Conservation (phyloP, 1,140 invertebrate genomes). For the Cydia amplana region DNA sequence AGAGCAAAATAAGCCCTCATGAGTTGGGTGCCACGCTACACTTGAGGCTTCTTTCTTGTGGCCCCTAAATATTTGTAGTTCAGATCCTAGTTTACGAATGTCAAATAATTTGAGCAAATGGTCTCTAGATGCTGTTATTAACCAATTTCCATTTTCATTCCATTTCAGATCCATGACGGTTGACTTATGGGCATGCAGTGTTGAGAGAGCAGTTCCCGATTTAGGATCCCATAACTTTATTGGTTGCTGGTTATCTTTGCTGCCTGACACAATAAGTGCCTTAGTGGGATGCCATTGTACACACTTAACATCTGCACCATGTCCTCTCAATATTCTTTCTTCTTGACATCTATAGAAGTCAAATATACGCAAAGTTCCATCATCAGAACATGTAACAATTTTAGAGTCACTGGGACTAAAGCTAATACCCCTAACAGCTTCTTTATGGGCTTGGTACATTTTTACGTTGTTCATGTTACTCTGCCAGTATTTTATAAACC, state of each 20-base stretch:
- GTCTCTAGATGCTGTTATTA: constrained; percentile 98
- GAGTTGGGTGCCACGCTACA: constrained; percentile 98
- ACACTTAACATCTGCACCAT: constrained; percentile 99
- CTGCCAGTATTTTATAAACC: constrained; percentile 99
- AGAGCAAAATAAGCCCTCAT: constrained; percentile 97
- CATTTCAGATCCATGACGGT: constrained; percentile 99
- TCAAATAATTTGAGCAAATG: constrained; percentile 99
- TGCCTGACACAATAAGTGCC: constrained; percentile 97
- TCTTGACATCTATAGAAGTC: constrained; percentile 98
- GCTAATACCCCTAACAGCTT: constrained; percentile 98
- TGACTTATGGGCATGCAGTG: constrained; percentile 98
- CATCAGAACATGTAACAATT: constrained; percentile 99
- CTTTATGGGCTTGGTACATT: constrained; percentile 99
- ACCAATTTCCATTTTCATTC: constrained; percentile 99
- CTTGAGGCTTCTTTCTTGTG: constrained; percentile 99
- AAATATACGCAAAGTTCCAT: constrained; percentile 98
- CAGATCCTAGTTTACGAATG: constrained; percentile 94
- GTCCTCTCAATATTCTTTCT: constrained; percentile 97
- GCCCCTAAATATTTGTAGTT: constrained; percentile 97
- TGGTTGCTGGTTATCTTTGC: constrained; percentile 99
- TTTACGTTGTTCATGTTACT: constrained; percentile 99
- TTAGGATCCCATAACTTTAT: constrained; percentile 99
- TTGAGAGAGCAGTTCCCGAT: constrained; percentile 92
- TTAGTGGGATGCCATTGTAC: constrained; percentile 99
- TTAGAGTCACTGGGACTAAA: constrained; percentile 99